These are phyloP conservation scores for Microchrysa polita DNA, from an alignment of 2,888 invertebrate genomes.

Conservation along the genomic window DNA sequence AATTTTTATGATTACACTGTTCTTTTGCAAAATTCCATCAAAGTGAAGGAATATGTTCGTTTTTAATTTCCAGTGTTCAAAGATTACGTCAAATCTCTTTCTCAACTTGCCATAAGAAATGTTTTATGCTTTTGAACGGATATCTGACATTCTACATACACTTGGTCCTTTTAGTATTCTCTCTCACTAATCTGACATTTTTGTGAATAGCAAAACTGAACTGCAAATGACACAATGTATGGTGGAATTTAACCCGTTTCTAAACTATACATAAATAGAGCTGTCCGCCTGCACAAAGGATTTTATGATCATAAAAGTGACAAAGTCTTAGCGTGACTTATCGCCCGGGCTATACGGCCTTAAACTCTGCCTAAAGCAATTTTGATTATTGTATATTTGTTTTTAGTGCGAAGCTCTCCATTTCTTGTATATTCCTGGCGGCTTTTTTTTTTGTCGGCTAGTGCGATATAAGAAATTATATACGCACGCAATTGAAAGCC, in stretches of 20 bases:
- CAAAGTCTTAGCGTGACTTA: neutral
- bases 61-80: neutral
- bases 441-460: conserved; percentile 10
- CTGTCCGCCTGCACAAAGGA: neutral
- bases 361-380: conserved; percentile 15
- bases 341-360: conserved; percentile 19
- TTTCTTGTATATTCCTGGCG: conserved; percentile 17
- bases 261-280: too few species aligned
- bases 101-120: neutral
- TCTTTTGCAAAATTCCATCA: too few species aligned
- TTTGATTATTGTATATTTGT: too few species aligned
- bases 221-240: conserved; percentile 4
- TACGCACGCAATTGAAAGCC: neutral
- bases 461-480: conserved; percentile 24
- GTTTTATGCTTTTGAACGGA: neutral
- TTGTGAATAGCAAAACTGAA: neutral
- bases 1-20: too few species aligned
- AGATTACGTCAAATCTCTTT: conserved; percentile 1
- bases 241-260: conserved; percentile 35
- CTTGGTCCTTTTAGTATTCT: neutral
- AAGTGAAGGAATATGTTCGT: too few species aligned
- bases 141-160: neutral
- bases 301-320: neutral
- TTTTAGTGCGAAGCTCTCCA: conserved; percentile 12
- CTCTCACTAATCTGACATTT: neutral